Evolutionary conservation across 2,113 vertebrate genomes (phyloP).

Genomic region (Nipponia nippon): DNA sequence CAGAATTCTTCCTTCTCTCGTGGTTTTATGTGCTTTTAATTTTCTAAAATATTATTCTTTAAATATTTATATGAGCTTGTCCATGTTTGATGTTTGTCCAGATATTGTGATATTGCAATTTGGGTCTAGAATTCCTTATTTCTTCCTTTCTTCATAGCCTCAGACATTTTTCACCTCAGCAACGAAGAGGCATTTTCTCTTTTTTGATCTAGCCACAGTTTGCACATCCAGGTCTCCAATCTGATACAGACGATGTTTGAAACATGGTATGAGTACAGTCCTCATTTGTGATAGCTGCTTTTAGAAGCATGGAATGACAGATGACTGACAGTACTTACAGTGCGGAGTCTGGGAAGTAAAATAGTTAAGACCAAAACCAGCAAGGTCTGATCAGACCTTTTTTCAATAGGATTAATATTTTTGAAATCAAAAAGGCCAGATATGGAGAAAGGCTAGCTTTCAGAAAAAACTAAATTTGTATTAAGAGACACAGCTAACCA

Average conservation of each 20-base stretch:
- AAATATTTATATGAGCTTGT: background rate
- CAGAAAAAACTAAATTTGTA: background rate
- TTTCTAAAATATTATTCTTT: background rate
- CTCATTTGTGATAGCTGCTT: background rate
- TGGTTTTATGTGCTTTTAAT: background rate
- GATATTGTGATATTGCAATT: background rate
- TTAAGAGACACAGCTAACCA: background rate
- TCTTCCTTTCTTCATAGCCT: background rate
- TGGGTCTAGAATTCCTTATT: background rate
- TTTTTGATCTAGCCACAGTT: background rate
- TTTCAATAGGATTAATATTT: background rate
- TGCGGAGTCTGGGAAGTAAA: accelerated
- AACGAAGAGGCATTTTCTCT: background rate
- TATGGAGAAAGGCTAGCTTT: background rate
- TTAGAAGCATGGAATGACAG: background rate
- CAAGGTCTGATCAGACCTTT: background rate
- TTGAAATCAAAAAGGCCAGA: background rate
- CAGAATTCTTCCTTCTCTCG: background rate
- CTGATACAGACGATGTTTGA: background rate
- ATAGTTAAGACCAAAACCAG: background rate
- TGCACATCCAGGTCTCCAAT: background rate
- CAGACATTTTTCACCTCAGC: background rate
- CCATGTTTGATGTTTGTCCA: background rate
- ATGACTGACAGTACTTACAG: background rate
- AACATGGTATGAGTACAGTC: background rate